Evolutionary conservation across 2,888 invertebrate species (phyloP).

Genomic region (Agrochola macilenta): DNA sequence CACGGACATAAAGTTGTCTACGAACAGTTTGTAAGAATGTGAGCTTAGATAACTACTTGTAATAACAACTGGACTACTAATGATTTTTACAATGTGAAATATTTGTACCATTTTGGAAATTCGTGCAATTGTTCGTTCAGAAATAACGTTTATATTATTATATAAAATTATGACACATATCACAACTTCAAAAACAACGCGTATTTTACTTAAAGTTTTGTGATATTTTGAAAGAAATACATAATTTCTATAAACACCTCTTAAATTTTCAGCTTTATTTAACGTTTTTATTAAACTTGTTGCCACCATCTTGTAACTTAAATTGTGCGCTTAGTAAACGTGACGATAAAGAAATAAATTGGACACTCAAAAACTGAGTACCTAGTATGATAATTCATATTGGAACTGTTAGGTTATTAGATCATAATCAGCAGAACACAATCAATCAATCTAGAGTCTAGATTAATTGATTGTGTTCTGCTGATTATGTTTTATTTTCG

Average conservation of each 20-base stretch:
- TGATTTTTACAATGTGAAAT: neutral
- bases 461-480: no score
- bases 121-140: neutral
- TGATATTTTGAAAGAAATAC: neutral
- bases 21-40: neutral
- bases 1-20: slow-evolving; percentile 5
- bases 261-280: slow-evolving; percentile 23
- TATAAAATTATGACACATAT: accelerated
- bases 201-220: slow-evolving; percentile 6
- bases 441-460: neutral
- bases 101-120: neutral
- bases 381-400: neutral
- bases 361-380: neutral
- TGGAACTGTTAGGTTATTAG: neutral
- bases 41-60: neutral
- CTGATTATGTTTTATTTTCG: no score
- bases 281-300: slow-evolving; percentile 1
- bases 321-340: neutral
- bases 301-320: neutral
- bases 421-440: neutral
- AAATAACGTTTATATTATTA: neutral
- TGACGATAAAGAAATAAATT: neutral
- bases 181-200: neutral
- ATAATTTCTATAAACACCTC: slow-evolving; percentile 30
- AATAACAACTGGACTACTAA: neutral